phyloP scores from a whole-genome alignment of 2,888 invertebrate species.

The Ctenicera cuprea region DNA sequence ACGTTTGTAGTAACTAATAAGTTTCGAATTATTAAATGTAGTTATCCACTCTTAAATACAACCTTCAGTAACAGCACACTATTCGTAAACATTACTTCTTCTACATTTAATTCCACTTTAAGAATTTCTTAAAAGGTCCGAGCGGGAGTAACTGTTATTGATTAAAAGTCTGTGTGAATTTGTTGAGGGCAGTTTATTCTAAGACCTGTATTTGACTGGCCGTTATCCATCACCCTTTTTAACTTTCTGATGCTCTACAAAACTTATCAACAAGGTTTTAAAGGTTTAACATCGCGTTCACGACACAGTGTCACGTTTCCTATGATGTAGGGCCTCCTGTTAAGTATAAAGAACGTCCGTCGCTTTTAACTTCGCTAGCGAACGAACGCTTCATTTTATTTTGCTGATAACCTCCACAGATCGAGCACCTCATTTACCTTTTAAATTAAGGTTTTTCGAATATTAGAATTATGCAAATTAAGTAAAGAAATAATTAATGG shows the following conservation, averaged over 20 bases:
- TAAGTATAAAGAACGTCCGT: constrained; percentile 4
- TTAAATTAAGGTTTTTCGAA: too few species aligned
- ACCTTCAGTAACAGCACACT: neutral
- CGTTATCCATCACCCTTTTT: constrained; percentile 40
- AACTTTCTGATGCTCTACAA: constrained; percentile 31
- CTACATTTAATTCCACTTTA: neutral
- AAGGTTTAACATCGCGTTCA: constrained; percentile 29
- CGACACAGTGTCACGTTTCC: constrained; percentile 26
- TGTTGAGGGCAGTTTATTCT: constrained; percentile 20
- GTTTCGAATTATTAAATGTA: neutral
- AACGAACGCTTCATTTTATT: neutral
- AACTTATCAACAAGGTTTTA: constrained; percentile 42
- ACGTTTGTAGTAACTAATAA: too few species aligned
- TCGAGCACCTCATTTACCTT: too few species aligned
- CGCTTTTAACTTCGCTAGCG: neutral
- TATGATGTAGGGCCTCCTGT: constrained; percentile 16
- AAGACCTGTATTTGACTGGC: constrained; percentile 30
- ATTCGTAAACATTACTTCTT: neutral
- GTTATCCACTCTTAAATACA: too few species aligned
- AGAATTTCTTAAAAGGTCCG: neutral
- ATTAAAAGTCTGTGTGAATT: constrained; percentile 14
- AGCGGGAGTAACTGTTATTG: constrained; percentile 8
- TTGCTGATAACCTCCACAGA: too few species aligned
- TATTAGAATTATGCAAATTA: too few species aligned
- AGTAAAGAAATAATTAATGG: too few species aligned